Conservation (phyloP, 2,797 vertebrate genomes). For the Gymnocypris eckloni region DNA sequence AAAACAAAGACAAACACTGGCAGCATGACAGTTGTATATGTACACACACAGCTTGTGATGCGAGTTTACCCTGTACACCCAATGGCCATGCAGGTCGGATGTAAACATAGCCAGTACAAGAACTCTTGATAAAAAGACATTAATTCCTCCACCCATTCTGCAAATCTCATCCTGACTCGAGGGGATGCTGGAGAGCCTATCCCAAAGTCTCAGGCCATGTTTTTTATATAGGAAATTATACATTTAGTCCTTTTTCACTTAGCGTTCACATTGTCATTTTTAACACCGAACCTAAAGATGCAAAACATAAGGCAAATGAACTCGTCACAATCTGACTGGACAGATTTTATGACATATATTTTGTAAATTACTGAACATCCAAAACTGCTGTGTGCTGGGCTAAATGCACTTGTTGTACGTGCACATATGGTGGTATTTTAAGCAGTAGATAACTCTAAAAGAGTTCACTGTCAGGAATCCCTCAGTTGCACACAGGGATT, state of each 20-base stretch:
- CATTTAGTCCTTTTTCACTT: background rate
- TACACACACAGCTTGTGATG: constrained; percentile 15
- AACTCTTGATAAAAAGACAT: background rate
- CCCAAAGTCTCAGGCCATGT: background rate
- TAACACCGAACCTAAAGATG: too few species aligned
- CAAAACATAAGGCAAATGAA: too few species aligned
- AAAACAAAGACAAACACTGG: background rate
- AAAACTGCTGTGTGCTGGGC: too few species aligned
- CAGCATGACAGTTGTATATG: background rate
- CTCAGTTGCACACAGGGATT: too few species aligned
- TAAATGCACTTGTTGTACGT: too few species aligned
- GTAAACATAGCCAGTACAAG: background rate
- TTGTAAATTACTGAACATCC: too few species aligned
- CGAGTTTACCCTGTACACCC: constrained; percentile 6
- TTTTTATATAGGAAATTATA: background rate
- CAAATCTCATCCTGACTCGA: background rate
- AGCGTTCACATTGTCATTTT: background rate
- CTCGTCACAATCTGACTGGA: too few species aligned
- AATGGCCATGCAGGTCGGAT: constrained; percentile 4
- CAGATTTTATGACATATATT: too few species aligned
- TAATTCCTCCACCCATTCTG: background rate
- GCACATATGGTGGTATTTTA: too few species aligned
- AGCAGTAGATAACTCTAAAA: too few species aligned
- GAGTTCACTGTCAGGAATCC: too few species aligned
- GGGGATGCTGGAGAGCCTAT: background rate